phyloP scores from a whole-genome alignment of 2,797 vertebrate genomes.

The Aplochiton taeniatus region DNA sequence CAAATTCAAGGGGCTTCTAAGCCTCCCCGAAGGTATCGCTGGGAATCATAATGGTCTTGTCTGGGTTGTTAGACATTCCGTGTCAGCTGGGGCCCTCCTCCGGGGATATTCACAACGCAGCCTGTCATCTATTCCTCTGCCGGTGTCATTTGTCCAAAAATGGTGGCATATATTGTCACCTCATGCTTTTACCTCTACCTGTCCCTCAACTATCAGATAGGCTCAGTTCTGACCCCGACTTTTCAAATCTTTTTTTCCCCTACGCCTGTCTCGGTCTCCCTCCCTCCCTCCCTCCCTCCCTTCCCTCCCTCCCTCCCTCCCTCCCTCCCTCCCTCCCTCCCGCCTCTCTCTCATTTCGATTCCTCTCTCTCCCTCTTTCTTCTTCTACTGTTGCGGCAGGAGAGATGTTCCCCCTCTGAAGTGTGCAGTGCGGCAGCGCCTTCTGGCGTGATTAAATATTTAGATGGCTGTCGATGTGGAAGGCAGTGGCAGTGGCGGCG shows the following conservation, averaged over 20 bases:
- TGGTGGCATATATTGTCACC: conserved; percentile 53
- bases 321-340: background rate
- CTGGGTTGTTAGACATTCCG: conserved; percentile 67
- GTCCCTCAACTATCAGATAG: conserved; percentile 34
- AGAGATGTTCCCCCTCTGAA: conserved; percentile 63
- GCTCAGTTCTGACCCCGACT: conserved; percentile 41
- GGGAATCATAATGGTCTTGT: conserved; percentile 59
- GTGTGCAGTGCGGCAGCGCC: conserved; percentile 55
- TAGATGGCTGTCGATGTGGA: conserved; percentile 68
- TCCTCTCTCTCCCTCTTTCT: conserved; percentile 22
- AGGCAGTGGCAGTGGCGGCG: conserved; percentile 47
- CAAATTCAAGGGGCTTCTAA: conserved; percentile 44
- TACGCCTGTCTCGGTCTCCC: background rate
- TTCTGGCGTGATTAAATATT: conserved; percentile 73
- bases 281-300: background rate
- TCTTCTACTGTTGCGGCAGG: conserved; percentile 14
- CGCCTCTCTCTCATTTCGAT: no score
- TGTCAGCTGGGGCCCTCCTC: conserved; percentile 54
- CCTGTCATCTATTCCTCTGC: conserved; percentile 53
- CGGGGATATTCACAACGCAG: conserved; percentile 55
- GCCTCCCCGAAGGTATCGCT: conserved; percentile 52
- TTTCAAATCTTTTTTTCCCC: conserved; percentile 26
- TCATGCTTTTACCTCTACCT: conserved; percentile 32
- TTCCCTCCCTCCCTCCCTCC: conserved; percentile 14
- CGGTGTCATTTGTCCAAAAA: conserved; percentile 55